Evolutionary conservation across 2,888 invertebrate genomes (phyloP).

Genomic region (Synanthedon tipuliformis): DNA sequence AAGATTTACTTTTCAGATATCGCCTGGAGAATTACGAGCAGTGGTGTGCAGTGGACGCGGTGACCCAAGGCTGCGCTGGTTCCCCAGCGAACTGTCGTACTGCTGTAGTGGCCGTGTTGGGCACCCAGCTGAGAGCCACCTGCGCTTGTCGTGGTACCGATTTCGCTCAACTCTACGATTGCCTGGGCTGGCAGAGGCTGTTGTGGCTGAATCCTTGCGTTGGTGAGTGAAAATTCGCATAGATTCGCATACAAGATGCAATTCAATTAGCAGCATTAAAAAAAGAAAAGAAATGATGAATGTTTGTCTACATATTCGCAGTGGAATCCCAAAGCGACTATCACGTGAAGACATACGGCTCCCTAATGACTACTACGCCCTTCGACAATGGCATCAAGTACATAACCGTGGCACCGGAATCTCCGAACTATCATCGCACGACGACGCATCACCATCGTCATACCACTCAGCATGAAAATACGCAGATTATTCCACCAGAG

Average conservation of each 20-base stretch:
- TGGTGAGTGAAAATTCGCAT: conserved; percentile 74
- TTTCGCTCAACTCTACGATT: conserved; percentile 86
- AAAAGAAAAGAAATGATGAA: too few species aligned
- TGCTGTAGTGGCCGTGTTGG: conserved; percentile 88
- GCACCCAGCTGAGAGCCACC: conserved; percentile 87
- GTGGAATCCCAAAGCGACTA: conserved; percentile 92
- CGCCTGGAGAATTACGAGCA: conserved; percentile 90
- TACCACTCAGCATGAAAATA: conserved; percentile 12
- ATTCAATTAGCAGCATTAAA: too few species aligned
- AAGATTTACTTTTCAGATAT: conserved; percentile 56
- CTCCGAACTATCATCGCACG: conserved; percentile 45
- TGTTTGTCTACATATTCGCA: conserved; percentile 33
- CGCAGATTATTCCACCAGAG: conserved; percentile 12
- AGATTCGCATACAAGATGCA: too few species aligned
- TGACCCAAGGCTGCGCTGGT: conserved; percentile 90
- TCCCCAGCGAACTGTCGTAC: conserved; percentile 85
- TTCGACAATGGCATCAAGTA: conserved; percentile 55
- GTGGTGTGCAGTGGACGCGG: conserved; percentile 90
- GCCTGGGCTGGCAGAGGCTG: conserved; percentile 89
- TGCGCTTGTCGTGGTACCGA: conserved; percentile 91
- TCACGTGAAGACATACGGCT: conserved; percentile 72
- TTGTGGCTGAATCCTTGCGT: conserved; percentile 94
- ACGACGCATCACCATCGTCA: conserved; percentile 45
- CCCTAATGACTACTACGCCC: conserved; percentile 49
- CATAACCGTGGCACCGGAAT: conserved; percentile 55